Evolutionary conservation across 1,140 invertebrate species (phyloP), one percentile per base, ranked within the genome.

Genomic region (Drosophila watanabei): DNA sequence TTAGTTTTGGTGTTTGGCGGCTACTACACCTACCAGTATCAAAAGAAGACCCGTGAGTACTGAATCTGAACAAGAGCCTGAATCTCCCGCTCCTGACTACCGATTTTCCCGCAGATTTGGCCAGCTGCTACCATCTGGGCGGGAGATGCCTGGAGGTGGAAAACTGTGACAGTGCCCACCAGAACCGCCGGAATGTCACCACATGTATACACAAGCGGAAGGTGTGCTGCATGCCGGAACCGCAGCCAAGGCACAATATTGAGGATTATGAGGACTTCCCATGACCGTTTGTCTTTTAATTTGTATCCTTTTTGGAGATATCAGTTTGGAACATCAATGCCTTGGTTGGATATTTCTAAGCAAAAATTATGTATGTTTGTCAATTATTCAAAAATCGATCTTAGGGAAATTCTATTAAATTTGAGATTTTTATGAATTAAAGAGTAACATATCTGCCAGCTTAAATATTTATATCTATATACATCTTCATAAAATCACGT

Each of bases 201-300:
- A 58, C 41, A 16, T 82, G 80, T 18, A 30, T 79, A 13, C 6
- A 75, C 16, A 52, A 39, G 18, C 75, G 68, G 0, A 82, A 82
- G 46, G 49, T 82, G 37, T 82, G 80, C 39, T 82, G 80, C 20
- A 32, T 79, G 48, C 0, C 13, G 5, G 2, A 51, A 0, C 1
- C 18, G 9, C 43, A 49, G 13, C 0, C 3, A 0, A 1, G 5
- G 0, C 2, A n/a, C 2, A 20, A 41, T 3, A 7, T 5, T 11
- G 39, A 56, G 4, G 30, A 46, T 5, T 37, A 37, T 5, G 3
- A 1, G 32, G 32, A 48, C 0, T 0, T 51, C 8, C 28, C 28
- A 14, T 48, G 9, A 14, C 30, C 33, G 0, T 10, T 35, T 8
- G 9, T 8, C 16, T 32, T 45, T n/a, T 18, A 49, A 24, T 51